Evolutionary conservation across 2,888 invertebrate genomes (phyloP).

Genomic region (Drosophila emarginata): DNA sequence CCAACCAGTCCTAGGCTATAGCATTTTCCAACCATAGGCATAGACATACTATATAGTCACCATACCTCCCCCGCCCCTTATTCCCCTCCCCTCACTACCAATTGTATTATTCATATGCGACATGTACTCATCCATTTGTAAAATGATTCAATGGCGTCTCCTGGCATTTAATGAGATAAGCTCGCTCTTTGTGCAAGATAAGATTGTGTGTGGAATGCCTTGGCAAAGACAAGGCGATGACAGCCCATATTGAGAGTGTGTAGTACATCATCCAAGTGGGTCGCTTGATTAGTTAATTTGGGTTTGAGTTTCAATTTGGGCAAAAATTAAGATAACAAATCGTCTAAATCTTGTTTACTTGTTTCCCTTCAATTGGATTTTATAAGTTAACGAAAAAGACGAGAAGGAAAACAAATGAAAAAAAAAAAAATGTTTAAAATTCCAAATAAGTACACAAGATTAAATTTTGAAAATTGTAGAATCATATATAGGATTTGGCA

Average conservation of each 20-base stretch:
- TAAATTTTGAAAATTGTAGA: too few relatives aligned
- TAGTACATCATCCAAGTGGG: slow-evolving; percentile 31
- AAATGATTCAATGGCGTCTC: slow-evolving; percentile 75
- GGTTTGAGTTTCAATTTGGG: slow-evolving; percentile 3
- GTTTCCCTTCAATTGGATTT: slow-evolving; percentile 1
- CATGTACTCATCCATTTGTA: slow-evolving; percentile 75
- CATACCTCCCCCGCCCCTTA: slow-evolving; percentile 11
- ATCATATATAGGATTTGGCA: too few relatives aligned
- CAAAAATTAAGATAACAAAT: slow-evolving; percentile 7
- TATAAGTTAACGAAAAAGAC: not conserved
- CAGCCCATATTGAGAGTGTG: not conserved
- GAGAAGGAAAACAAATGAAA: not conserved
- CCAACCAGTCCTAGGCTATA: slow-evolving; percentile 31
- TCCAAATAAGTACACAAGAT: too few relatives aligned
- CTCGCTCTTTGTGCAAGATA: slow-evolving; percentile 52
- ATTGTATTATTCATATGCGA: slow-evolving; percentile 56
- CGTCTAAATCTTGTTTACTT: not conserved
- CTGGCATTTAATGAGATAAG: slow-evolving; percentile 74
- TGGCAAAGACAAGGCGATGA: slow-evolving; percentile 17
- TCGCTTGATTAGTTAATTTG: slow-evolving; percentile 37
- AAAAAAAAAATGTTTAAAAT: too few relatives aligned
- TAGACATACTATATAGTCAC: slow-evolving; percentile 15
- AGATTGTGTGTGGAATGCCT: slow-evolving; percentile 39
- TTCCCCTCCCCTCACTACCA: not conserved
- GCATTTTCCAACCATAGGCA: not conserved